Conservation (phyloP, 2,797 vertebrate species). For the Alectoris magna region DNA sequence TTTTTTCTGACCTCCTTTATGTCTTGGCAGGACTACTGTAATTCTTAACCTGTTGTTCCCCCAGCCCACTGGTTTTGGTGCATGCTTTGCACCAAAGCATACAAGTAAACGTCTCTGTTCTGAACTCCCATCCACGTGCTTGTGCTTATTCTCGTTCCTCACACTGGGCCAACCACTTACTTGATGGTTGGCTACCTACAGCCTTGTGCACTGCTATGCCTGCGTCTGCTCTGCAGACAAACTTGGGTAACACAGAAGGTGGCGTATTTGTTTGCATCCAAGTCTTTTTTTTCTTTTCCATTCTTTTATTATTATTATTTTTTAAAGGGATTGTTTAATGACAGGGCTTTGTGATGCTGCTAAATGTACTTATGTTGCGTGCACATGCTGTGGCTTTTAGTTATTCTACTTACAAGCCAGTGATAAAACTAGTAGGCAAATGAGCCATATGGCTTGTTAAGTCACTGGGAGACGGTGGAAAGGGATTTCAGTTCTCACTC, state of each 20-base stretch:
- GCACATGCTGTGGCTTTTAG: neutral
- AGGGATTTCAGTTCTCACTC: neutral
- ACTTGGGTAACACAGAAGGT: neutral
- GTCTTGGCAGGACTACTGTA: constrained; percentile 36
- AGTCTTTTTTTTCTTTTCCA: neutral
- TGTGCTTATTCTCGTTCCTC: neutral
- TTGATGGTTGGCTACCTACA: neutral
- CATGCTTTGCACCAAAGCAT: neutral
- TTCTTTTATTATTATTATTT: neutral
- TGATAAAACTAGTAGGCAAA: neutral
- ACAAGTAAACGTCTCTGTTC: neutral
- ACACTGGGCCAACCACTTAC: neutral
- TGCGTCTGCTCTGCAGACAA: neutral
- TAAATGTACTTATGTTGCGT: neutral
- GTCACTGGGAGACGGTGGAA: neutral
- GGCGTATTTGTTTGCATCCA: neutral
- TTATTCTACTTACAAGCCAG: neutral
- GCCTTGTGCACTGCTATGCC: accelerated
- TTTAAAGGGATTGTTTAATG: neutral
- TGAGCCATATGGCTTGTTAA: neutral
- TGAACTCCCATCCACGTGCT: neutral
- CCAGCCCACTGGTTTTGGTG: neutral
- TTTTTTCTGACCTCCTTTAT: constrained; percentile 5
- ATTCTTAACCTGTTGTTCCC: neutral
- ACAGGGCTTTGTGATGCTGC: neutral